phyloP scores from a whole-genome alignment of 2,113 vertebrate species.

The Verasper variegatus region DNA sequence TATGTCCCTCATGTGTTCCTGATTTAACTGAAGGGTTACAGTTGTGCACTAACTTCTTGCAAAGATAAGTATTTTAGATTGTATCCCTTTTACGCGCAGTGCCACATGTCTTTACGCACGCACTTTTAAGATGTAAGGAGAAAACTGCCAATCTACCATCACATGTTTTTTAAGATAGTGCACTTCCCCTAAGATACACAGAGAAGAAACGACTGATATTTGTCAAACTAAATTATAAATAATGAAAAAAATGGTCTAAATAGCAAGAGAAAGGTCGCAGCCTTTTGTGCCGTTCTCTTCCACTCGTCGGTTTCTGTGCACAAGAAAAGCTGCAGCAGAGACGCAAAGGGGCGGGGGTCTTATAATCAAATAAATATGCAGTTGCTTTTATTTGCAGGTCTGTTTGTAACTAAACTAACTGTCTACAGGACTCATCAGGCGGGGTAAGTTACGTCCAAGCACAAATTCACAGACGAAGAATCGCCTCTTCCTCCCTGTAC shows the following conservation, averaged over 20 bases:
- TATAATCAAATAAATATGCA: constrained; percentile 28
- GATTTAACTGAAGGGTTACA: not conserved
- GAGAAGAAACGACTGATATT: not conserved
- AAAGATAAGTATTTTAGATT: not conserved
- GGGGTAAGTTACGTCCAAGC: constrained; percentile 19
- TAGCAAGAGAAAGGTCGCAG: not conserved
- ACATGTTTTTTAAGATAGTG: too few species aligned
- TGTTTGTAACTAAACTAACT: constrained; percentile 31
- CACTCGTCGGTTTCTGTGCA: not conserved
- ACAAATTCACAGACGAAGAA: constrained; percentile 16
- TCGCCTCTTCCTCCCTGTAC: constrained; percentile 9
- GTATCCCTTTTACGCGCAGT: not conserved
- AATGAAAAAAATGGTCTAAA: not conserved
- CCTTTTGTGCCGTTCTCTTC: not conserved
- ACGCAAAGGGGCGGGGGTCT: not conserved
- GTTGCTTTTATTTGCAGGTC: constrained; percentile 18
- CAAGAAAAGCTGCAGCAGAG: not conserved
- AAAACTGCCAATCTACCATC: not conserved
- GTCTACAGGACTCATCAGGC: not conserved
- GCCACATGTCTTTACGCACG: not conserved
- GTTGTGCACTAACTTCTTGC: not conserved
- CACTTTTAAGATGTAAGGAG: not conserved
- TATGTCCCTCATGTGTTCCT: not conserved
- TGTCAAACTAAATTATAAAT: not conserved
- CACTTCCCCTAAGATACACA: not conserved